Evolutionary conservation across 2,113 vertebrate genomes (phyloP).

Genomic region (Petrocephalus zakoni): DNA sequence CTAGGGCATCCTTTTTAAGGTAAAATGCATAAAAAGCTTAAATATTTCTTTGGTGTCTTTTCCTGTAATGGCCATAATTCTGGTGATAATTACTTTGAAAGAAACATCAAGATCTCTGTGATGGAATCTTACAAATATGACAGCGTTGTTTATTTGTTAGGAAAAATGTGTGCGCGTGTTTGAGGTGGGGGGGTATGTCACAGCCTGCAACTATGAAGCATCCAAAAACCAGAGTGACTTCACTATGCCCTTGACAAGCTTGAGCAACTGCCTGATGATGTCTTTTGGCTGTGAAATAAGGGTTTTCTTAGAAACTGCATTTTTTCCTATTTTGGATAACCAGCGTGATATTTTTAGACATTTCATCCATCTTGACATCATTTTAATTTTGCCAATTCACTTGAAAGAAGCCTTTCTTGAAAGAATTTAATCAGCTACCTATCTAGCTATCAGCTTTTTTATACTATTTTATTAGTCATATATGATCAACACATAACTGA

Average conservation of each 20-base stretch:
- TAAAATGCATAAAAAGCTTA: conserved; percentile 36
- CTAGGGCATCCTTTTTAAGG: conserved; percentile 29
- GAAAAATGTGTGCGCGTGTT: conserved; percentile 20
- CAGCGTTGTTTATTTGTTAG: conserved; percentile 36
- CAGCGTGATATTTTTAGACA: conserved; percentile 13
- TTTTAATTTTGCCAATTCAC: neutral
- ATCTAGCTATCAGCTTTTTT: no score
- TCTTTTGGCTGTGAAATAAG: conserved; percentile 35
- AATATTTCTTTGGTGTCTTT: conserved; percentile 37
- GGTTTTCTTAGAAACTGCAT: conserved; percentile 35
- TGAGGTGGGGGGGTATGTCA: neutral
- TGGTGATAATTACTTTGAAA: conserved; percentile 37
- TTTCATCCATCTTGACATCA: neutral
- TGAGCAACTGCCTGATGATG: conserved; percentile 33
- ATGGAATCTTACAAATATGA: neutral
- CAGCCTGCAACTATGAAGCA: conserved; percentile 30
- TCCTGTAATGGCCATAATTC: conserved; percentile 34
- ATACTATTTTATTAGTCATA: neutral
- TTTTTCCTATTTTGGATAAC: conserved; percentile 20
- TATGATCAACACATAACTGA: neutral
- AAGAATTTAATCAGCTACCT: neutral
- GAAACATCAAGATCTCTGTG: conserved; percentile 32
- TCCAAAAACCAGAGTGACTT: conserved; percentile 34
- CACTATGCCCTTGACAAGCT: conserved; percentile 30
- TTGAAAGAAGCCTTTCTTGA: neutral